Evolutionary conservation across 1,140 invertebrate genomes (phyloP).

Genomic region (Drosophila malerkotliana): DNA sequence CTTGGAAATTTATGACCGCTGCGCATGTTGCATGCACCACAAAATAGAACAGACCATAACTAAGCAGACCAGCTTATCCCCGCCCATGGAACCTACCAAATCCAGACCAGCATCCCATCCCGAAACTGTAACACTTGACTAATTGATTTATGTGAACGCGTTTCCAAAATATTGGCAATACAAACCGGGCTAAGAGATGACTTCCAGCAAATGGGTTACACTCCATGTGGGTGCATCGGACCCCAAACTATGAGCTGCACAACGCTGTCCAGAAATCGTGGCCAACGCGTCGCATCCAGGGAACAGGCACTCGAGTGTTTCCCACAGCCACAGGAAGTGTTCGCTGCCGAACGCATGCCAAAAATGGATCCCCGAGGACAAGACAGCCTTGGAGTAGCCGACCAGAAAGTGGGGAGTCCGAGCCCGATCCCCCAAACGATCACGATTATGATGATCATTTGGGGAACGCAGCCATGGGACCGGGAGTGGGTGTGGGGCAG

Average conservation of each 20-base stretch:
- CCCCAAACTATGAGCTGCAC: background rate
- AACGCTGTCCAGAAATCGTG: conserved; percentile 19
- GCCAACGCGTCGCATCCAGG: conserved; percentile 44
- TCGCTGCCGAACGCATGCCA: conserved; percentile 75
- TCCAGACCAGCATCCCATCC: conserved; percentile 8
- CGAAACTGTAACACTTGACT: conserved; percentile 63
- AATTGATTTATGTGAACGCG: conserved; percentile 72
- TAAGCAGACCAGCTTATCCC: background rate
- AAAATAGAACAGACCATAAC: conserved; percentile 4
- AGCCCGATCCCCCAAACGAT: conserved; percentile 48
- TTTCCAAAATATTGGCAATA: conserved; percentile 46
- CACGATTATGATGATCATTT: conserved; percentile 79
- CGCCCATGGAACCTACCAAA: conserved; percentile 17
- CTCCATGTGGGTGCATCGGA: conserved; percentile 33
- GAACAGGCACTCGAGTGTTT: conserved; percentile 67
- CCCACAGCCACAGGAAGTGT: conserved; percentile 80
- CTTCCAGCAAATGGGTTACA: conserved; percentile 21
- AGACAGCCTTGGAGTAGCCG: conserved; percentile 50
- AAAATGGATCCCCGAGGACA: conserved; percentile 75
- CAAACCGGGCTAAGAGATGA: conserved; percentile 32
- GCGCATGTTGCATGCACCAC: conserved; percentile 47
- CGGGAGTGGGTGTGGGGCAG: conserved; percentile 9
- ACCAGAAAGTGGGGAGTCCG: conserved; percentile 3
- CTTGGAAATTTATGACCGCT: conserved; percentile 60
- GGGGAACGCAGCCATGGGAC: conserved; percentile 18